These are phyloP conservation scores for Rhopalosiphum maidis DNA, from an alignment of 1,140 invertebrate genomes.

Conservation along the genomic window DNA sequence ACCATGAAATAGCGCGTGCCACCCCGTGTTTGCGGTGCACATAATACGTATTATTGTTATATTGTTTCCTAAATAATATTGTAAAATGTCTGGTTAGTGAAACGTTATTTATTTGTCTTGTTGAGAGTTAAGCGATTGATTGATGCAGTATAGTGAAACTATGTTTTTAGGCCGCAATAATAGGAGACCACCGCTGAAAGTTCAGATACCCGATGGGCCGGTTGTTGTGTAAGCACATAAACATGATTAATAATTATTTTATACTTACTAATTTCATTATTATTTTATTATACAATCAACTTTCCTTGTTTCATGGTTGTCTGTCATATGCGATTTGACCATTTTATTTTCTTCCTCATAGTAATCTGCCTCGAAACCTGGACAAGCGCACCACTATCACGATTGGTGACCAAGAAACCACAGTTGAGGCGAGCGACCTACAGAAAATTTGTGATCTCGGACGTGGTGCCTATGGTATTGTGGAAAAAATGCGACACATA, in stretches of 20 bases:
- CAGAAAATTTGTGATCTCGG: conserved; percentile 89
- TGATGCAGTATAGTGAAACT: conserved; percentile 22
- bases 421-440: conserved; percentile 90
- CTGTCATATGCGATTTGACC: background rate
- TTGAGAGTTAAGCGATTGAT: background rate
- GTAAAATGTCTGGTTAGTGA: conserved; percentile 54
- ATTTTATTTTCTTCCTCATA: conserved; percentile 62
- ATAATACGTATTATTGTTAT: conserved; percentile 1
- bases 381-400: conserved; percentile 87
- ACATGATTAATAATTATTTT: background rate
- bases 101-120: conserved; percentile 16
- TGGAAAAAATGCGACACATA: conserved; percentile 94
- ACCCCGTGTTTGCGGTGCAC: background rate
- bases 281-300: background rate
- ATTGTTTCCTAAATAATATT: background rate
- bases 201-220: conserved; percentile 17
- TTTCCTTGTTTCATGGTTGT: background rate
- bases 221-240: conserved; percentile 36
- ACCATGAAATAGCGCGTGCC: background rate
- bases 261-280: background rate
- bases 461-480: conserved; percentile 93
- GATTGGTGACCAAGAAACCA: conserved; percentile 83
- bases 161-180: conserved; percentile 51
- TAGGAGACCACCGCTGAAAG: conserved; percentile 29
- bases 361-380: conserved; percentile 79